phyloP scores from a whole-genome alignment of 2,113 vertebrate species.

The Etheostoma cragini region DNA sequence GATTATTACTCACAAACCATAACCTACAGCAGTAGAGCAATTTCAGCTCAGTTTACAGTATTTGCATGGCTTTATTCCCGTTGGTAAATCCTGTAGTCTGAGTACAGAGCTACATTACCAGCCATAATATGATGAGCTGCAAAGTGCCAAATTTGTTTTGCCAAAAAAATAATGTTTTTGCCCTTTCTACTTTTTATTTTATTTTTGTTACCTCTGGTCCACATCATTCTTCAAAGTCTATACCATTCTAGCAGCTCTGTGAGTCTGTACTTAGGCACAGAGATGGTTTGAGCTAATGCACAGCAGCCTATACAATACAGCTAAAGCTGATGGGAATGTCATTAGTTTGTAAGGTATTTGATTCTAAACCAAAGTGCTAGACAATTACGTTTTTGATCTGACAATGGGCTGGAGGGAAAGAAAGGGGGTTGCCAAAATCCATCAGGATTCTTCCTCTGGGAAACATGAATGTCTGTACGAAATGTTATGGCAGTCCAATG shows the following conservation, averaged over 20 bases:
- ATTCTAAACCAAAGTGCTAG: background rate
- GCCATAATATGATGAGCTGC: background rate
- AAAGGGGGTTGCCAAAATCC: background rate
- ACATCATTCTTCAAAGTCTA: background rate
- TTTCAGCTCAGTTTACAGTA: constrained; percentile 35
- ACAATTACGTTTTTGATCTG: background rate
- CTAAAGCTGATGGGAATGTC: background rate
- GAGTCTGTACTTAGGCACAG: background rate
- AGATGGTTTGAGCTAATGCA: too few relatives aligned
- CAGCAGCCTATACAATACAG: too few relatives aligned
- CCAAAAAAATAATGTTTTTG: too few relatives aligned
- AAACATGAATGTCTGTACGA: background rate
- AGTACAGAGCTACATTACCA: constrained; percentile 7
- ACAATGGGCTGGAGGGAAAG: background rate
- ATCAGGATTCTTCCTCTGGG: background rate
- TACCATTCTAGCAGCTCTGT: background rate
- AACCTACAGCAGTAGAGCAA: constrained; percentile 52
- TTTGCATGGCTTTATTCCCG: constrained; percentile 58
- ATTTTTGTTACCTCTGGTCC: too few relatives aligned
- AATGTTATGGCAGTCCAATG: background rate
- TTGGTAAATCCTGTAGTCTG: constrained; percentile 35
- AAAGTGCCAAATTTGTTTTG: background rate
- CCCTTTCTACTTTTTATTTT: background rate
- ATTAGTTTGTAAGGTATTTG: background rate
- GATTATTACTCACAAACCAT: constrained; percentile 70